Evolutionary conservation across 2,113 vertebrate genomes (phyloP).

Genomic region (Apodemus speciosus): DNA sequence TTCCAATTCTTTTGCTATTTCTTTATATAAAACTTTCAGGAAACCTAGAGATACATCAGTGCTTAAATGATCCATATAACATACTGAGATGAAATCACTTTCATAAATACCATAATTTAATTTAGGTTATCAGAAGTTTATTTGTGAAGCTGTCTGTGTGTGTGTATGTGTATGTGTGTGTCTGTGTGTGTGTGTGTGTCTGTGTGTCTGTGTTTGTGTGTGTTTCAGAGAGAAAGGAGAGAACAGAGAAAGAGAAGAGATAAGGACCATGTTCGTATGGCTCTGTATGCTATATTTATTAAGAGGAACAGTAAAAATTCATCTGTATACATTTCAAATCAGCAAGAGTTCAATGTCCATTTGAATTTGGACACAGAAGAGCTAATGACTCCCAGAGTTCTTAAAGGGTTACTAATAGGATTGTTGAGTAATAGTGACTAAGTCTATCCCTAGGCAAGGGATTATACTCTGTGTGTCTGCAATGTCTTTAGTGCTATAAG

Average conservation of each 20-base stretch:
- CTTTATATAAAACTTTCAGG: not conserved
- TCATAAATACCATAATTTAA: not conserved
- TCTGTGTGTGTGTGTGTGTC: not conserved
- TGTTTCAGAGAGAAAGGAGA: not conserved
- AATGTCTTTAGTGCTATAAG: not conserved
- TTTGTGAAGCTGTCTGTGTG: not conserved
- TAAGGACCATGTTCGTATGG: not conserved
- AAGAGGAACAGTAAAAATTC: not conserved
- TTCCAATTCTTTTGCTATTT: not conserved
- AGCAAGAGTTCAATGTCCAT: not conserved
- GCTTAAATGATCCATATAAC: not conserved
- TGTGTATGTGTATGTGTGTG: not conserved
- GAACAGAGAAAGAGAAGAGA: not conserved
- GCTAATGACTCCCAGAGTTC: not conserved
- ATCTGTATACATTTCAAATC: not conserved
- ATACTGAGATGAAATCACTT: not conserved
- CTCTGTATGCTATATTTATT: not conserved
- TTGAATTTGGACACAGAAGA: not conserved
- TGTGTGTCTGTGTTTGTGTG: not conserved
- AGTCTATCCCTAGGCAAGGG: not conserved
- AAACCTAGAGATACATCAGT: not conserved
- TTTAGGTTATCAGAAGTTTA: conserved; percentile 9
- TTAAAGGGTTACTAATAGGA: not conserved
- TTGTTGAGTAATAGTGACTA: not conserved
- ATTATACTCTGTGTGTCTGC: not conserved